Evolutionary conservation across 2,888 invertebrate species (phyloP).

Genomic region (Anaspis maculata): DNA sequence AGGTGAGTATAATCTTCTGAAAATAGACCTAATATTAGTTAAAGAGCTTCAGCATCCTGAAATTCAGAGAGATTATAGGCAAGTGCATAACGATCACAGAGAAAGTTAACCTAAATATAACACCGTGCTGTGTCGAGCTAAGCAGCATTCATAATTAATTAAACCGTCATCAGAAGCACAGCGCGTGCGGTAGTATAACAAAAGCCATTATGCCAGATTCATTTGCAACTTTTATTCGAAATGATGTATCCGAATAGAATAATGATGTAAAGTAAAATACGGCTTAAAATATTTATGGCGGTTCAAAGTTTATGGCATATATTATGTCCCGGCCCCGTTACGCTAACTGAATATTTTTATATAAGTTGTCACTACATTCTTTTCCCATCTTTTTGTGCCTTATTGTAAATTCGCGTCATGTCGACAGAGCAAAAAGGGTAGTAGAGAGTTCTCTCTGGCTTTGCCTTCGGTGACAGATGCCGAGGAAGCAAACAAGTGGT

Average conservation of each 20-base stretch:
- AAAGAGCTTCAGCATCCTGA: no score
- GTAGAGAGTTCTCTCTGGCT: conserved; percentile 15
- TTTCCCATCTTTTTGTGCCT: conserved; percentile 23
- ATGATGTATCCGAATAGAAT: conserved; percentile 5
- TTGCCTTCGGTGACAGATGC: conserved; percentile 33
- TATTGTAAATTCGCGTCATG: conserved; percentile 27
- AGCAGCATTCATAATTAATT: no score
- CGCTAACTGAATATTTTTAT: conserved; percentile 22
- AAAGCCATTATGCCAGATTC: no score
- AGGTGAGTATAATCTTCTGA: no score
- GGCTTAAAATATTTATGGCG: conserved; percentile 18
- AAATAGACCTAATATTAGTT: no score
- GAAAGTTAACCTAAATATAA: no score
- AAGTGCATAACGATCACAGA: no score
- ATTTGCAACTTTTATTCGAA: no score
- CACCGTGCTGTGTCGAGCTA: no score
- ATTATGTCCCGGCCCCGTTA: conserved; percentile 17
- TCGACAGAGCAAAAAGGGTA: conserved; percentile 23
- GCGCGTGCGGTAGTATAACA: no score
- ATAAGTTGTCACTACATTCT: conserved; percentile 22
- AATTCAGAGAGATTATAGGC: no score
- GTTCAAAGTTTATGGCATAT: conserved; percentile 18
- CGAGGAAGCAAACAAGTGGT: conserved; percentile 40
- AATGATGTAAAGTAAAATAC: conserved; percentile 8
- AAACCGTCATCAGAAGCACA: no score